Percentiles rank a stretch among this genome's conserved stretches.
phyloP scores from a whole-genome alignment of 2,797 vertebrate species.

The Danio choprae region DNA sequence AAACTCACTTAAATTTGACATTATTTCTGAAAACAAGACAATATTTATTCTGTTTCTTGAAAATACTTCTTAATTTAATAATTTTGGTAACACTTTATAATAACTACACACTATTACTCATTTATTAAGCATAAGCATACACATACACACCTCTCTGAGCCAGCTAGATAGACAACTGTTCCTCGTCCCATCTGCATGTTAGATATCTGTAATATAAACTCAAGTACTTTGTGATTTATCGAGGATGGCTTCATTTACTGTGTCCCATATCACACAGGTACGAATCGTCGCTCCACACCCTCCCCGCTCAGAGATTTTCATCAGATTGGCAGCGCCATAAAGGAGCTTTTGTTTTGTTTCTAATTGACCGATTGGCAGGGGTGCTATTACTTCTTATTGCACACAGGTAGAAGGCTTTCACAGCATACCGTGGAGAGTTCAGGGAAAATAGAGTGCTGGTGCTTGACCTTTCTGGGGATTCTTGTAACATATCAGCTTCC shows the following conservation, averaged over 20 bases:
- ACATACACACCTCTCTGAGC: not conserved
- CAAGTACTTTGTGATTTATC: conserved; percentile 31
- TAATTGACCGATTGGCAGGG: conserved; percentile 72
- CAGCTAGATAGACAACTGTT: conserved; percentile 1
- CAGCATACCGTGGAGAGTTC: conserved; percentile 70
- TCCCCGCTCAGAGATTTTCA: conserved; percentile 34
- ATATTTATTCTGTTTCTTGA: too few relatives aligned
- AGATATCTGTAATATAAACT: conserved; percentile 54
- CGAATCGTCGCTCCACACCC: conserved; percentile 23
- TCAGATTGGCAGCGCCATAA: conserved; percentile 66
- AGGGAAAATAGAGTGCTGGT: conserved; percentile 77
- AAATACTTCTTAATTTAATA: too few relatives aligned
- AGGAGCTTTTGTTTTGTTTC: conserved; percentile 64
- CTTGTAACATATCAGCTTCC: conserved; percentile 82
- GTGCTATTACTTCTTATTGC: conserved; percentile 70
- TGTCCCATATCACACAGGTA: conserved; percentile 30
- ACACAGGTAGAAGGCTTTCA: conserved; percentile 72
- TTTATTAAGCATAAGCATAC: too few relatives aligned
- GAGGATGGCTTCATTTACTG: conserved; percentile 22
- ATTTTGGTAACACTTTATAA: too few relatives aligned
- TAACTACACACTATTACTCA: too few relatives aligned
- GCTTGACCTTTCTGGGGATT: conserved; percentile 82
- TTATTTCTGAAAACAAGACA: too few relatives aligned
- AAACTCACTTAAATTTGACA: too few relatives aligned
- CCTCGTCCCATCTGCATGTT: conserved; percentile 30